Percentiles rank a stretch among this genome's conserved stretches.
These are phyloP conservation scores for Pycnonotus jocosus DNA, from an alignment of 2,113 vertebrate genomes.

Conservation along the genomic window DNA sequence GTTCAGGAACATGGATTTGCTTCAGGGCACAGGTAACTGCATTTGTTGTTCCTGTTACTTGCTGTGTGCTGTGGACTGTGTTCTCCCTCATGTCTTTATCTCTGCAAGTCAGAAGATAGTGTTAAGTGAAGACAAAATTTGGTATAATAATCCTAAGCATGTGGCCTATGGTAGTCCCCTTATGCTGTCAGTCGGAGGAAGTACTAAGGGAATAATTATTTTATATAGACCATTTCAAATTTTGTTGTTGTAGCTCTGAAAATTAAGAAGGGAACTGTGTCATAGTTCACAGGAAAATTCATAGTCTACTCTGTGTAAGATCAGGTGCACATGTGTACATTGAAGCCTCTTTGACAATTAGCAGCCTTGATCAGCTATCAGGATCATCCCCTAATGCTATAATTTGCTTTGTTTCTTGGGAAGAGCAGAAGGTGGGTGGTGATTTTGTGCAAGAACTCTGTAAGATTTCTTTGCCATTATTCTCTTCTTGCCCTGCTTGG, in stretches of 20 bases:
- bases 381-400: not conserved
- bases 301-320: fast-evolving
- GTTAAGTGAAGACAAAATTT: not conserved
- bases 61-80: not conserved
- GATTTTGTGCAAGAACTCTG: not conserved
- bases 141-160: not conserved
- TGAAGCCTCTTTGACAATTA: not conserved
- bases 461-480: not conserved
- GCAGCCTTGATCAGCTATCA: not conserved
- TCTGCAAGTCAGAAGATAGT: not conserved
- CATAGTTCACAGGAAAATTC: not conserved
- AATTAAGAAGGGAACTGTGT: not conserved
- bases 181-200: not conserved
- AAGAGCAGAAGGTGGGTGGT: not conserved
- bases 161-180: not conserved
- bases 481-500: not conserved
- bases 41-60: not conserved
- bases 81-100: not conserved
- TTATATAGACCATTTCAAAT: not conserved
- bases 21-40: not conserved
- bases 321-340: fast-evolving
- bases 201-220: not conserved
- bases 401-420: not conserved
- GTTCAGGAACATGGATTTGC: not conserved
- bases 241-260: not conserved